A percentile compares a stretch with the other conserved stretches of the same genome.
phyloP scores from a whole-genome alignment of 2,888 invertebrate genomes.

The Tyria jacobaeae region DNA sequence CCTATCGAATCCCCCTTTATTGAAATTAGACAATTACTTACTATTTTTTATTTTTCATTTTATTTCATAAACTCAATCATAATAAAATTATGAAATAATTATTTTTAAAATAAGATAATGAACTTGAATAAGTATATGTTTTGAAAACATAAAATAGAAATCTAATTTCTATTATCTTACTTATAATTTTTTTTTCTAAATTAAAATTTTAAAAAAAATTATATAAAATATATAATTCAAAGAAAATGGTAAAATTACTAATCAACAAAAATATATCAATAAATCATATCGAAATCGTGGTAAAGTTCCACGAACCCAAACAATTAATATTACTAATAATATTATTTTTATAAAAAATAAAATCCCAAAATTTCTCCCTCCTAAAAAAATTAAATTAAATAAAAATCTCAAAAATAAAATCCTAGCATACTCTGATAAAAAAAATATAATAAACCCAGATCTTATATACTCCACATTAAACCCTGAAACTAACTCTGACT shows the following conservation, averaged over 20 bases:
- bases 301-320: conserved; percentile 89
- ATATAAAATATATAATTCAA: conserved; percentile 85
- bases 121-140: conserved; percentile 90
- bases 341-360: conserved; percentile 85
- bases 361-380: conserved; percentile 75
- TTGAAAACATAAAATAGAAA: conserved; percentile 90
- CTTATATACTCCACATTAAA: conserved; percentile 93
- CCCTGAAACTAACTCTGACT: conserved; percentile 92
- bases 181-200: no score
- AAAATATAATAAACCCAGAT: conserved; percentile 90
- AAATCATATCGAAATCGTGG: conserved; percentile 92
- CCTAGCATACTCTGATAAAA: conserved; percentile 90
- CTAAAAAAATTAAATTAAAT: conserved; percentile 87
- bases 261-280: conserved; percentile 90
- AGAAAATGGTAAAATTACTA: conserved; percentile 88
- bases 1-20: conserved; percentile 90
- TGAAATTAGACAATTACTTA: conserved; percentile 87
- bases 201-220: conserved; percentile 70
- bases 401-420: conserved; percentile 90
- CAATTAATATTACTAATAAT: conserved; percentile 87
- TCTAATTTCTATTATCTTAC: conserved; percentile 86
- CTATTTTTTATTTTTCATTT: conserved; percentile 86
- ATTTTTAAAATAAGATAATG: conserved; percentile 85
- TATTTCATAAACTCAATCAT: conserved; percentile 84
- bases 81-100: conserved; percentile 85